phyloP scores from a whole-genome alignment of 2,113 vertebrate genomes.

The Pseudopipra pipra region DNA sequence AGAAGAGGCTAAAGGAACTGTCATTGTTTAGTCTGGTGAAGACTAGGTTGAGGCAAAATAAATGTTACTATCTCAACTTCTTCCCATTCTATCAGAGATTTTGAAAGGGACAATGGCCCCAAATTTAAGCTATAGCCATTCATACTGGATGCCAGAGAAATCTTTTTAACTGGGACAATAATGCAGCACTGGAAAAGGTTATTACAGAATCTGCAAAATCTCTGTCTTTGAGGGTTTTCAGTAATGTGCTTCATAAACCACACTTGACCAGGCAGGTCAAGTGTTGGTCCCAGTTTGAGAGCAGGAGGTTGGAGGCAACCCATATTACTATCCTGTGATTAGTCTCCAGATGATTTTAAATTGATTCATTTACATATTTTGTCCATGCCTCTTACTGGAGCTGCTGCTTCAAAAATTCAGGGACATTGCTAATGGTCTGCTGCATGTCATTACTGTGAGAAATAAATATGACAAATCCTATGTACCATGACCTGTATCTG shows the following conservation, averaged over 20 bases:
- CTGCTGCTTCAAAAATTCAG: not conserved
- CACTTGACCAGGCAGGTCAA: not conserved
- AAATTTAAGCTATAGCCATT: not conserved
- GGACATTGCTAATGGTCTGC: not conserved
- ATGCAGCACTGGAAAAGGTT: not conserved
- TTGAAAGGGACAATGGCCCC: not conserved
- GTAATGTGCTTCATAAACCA: not conserved
- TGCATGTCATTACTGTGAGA: not conserved
- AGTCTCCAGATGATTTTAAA: not conserved
- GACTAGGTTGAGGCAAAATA: not conserved
- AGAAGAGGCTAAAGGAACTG: not conserved
- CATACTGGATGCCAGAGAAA: not conserved
- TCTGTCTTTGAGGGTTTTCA: not conserved
- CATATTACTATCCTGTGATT: not conserved
- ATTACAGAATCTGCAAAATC: not conserved
- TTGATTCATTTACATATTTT: not conserved
- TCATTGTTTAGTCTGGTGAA: not conserved
- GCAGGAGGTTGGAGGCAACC: not conserved
- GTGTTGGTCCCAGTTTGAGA: not conserved
- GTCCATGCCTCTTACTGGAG: not conserved
- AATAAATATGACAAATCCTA: not conserved
- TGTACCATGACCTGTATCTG: not conserved
- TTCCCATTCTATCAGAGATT: not conserved
- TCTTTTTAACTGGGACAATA: not conserved
- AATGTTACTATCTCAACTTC: not conserved